Evolutionary conservation across 1,140 invertebrate genomes (phyloP), one percentile per base, ranked within the genome.

Genomic region (Coboldia fuscipes): DNA sequence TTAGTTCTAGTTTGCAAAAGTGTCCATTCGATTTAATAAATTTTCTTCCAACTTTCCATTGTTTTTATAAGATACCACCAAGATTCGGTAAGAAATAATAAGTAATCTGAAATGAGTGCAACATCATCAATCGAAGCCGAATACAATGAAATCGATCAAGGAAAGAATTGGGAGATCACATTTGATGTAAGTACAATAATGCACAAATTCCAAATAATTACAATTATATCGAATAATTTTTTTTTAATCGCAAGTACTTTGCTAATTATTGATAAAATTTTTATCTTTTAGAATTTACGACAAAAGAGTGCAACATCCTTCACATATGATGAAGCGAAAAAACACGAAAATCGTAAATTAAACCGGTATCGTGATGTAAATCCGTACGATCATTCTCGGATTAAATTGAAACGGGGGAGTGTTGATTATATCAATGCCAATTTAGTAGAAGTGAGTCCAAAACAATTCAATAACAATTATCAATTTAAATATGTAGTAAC

Each of bases 361-460:
- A 81, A 73, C 61, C 67, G 92, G 42, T 97, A 96, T 51, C 64
- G 85, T 52, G 90, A 97, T 73, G 90, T 97, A 1, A 83, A 77
- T 48, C 90, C 92, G 19, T 97, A 81, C 52, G 85, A 97, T 61
- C 86, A 94, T 54, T 84, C 76, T 50, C 66, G 90, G 41, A 76
- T 97, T 35, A 61, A 81, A 31, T 60, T 97, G 3, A 58, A 69
- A 39, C 67, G 70, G 46, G 73, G 73, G 37, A 57, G 68, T 23
- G 70, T 65, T 33, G 50, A 55, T 39, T 97, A 97, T 47, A 94
- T 97, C 43, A 97, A 97, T 66, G 88, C 88, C 22, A 93, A 86
- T 60, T 57, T 83, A 37, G 71, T 93, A 35, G 68, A 72, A 63
- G 77, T 79, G 61, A 56, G 43, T 44, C 3, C 15, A 32, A 19